These are phyloP conservation scores for Enteromius thamalakanensis DNA, from an alignment of 2,797 vertebrate genomes.

Conservation along the genomic window DNA sequence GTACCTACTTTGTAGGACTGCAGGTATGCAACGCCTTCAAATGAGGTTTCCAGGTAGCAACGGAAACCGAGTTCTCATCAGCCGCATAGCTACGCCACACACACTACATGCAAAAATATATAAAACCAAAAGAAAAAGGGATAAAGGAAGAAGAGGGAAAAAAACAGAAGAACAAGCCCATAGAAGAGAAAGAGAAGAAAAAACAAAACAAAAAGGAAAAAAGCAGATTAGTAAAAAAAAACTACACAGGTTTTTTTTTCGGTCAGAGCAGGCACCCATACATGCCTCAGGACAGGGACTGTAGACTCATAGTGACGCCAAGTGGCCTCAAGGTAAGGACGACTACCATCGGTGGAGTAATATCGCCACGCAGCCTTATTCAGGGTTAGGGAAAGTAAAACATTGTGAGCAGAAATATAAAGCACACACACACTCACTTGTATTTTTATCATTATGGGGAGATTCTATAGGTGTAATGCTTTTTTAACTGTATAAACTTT, in stretches of 20 bases:
- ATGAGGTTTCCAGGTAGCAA: constrained; percentile 99
- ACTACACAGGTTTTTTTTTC: constrained; percentile 51
- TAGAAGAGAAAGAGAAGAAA: constrained; percentile 14
- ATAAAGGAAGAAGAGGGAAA: constrained; percentile 4
- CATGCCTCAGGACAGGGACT: constrained; percentile 78
- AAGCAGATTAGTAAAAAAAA: constrained; percentile 53
- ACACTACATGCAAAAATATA: constrained; percentile 85
- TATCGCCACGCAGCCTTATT: constrained; percentile 78
- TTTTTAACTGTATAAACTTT: too few species aligned
- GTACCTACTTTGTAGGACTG: constrained; percentile 99
- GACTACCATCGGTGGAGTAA: constrained; percentile 73
- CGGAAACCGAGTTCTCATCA: constrained; percentile 99
- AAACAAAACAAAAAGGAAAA: constrained; percentile 19
- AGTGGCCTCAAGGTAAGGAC: constrained; percentile 74
- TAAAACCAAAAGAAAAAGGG: constrained; percentile 66
- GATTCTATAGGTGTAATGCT: too few species aligned
- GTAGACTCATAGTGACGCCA: constrained; percentile 76
- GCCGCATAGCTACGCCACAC: constrained; percentile 99
- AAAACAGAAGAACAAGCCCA: constrained; percentile 14
- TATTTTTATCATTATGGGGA: background rate
- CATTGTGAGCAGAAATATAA: constrained; percentile 30
- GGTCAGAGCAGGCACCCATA: constrained; percentile 70
- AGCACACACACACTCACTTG: background rate
- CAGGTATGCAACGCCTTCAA: constrained; percentile 99
- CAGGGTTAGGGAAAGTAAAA: constrained; percentile 38